Conservation (phyloP, 2,113 vertebrate species). For the Chamaea fasciata region DNA sequence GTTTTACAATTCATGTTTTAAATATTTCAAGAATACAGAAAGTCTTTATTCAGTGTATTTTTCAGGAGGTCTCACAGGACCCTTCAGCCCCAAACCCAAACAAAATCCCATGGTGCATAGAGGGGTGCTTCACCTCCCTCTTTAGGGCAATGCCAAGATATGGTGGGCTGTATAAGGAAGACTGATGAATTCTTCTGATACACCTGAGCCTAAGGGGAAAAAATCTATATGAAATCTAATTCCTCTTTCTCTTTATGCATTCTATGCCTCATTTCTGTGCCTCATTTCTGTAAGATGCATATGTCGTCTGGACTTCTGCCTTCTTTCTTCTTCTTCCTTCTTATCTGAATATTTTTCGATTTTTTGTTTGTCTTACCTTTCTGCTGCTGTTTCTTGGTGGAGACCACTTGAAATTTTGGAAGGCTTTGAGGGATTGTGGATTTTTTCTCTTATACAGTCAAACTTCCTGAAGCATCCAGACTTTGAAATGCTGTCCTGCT, state of each 20-base stretch:
- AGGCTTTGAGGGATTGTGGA: background rate
- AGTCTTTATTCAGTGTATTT: background rate
- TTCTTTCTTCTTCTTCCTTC: background rate
- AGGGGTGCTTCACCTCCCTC: background rate
- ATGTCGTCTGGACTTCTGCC: background rate
- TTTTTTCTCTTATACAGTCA: background rate
- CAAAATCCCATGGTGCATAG: background rate
- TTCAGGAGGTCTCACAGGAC: background rate
- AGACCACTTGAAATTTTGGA: background rate
- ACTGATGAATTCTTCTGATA: background rate
- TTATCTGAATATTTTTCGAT: background rate
- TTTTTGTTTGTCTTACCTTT: background rate
- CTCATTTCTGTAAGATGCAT: background rate
- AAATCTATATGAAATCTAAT: background rate
- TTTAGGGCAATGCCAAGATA: background rate
- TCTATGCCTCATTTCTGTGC: background rate
- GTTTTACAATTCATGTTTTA: background rate
- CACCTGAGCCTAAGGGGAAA: background rate
- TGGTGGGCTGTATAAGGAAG: background rate
- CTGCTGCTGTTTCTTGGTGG: background rate
- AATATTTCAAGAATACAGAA: background rate
- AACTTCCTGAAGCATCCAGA: background rate
- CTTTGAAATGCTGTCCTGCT: background rate
- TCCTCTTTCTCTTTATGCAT: background rate
- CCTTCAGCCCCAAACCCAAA: background rate